Evolutionary conservation across 37 sponge, comb jelly and placozoan species (phyloP).

Genomic region (Bolinopsis microptera): DNA sequence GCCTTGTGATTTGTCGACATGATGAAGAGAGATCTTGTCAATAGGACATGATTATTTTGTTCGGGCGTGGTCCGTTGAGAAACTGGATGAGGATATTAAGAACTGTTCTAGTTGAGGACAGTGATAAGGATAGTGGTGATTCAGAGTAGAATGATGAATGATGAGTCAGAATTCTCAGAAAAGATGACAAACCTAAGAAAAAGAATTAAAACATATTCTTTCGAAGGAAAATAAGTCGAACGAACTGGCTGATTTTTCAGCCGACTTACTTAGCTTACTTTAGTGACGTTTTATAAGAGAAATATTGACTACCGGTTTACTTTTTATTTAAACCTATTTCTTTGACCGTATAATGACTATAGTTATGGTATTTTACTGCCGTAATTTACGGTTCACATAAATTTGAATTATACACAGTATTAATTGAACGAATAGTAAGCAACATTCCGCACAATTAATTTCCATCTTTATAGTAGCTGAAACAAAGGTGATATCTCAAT

Average conservation of each 20-base stretch:
- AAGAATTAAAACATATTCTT: slow-evolving; percentile 32
- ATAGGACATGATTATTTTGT: background rate
- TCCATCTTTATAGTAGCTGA: no score
- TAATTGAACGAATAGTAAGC: no score
- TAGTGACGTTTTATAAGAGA: no score
- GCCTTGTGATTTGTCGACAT: slow-evolving; percentile 21
- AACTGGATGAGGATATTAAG: background rate
- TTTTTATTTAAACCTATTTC: no score
- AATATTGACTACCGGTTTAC: no score
- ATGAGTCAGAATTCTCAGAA: slow-evolving; percentile 42
- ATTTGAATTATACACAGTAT: no score
- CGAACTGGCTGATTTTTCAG: slow-evolving; percentile 41
- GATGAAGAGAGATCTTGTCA: background rate
- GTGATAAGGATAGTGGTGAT: slow-evolving; percentile 8
- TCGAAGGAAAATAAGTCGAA: background rate
- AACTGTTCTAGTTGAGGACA: slow-evolving; percentile 8
- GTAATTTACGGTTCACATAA: no score
- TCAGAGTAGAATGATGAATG: slow-evolving; percentile 63
- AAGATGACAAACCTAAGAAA: slow-evolving; percentile 43
- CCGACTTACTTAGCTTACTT: no score
- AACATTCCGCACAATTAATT: no score
- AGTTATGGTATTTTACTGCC: no score
- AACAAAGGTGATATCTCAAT: no score
- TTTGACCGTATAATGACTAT: no score
- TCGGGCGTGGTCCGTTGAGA: slow-evolving; percentile 12